These are phyloP conservation scores for Rhinogobio ventralis DNA, from an alignment of 2,797 vertebrate species.

Conservation along the genomic window DNA sequence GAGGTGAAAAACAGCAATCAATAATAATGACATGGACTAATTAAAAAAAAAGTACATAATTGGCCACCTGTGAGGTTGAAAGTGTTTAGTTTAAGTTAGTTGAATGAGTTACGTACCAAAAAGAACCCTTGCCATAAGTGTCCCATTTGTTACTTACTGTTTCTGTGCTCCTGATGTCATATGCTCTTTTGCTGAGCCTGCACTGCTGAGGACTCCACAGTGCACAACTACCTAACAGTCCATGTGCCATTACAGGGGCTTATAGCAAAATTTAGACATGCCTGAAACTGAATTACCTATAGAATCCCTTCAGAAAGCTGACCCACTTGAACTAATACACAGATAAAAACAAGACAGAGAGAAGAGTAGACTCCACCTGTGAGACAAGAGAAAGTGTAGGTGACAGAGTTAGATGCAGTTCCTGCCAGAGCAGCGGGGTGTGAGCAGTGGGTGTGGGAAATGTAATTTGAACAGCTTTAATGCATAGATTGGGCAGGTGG, in stretches of 20 bases:
- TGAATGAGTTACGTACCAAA: not conserved
- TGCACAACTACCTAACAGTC: not conserved
- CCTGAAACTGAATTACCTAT: constrained; percentile 17
- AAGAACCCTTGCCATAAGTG: not conserved
- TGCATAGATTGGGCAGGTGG: constrained; percentile 23
- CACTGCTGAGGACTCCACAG: not conserved
- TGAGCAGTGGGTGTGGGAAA: constrained; percentile 34
- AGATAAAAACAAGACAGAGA: not conserved
- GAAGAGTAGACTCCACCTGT: constrained; percentile 6
- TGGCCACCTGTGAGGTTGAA: not conserved
- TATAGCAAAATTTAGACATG: constrained; percentile 1
- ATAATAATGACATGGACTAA: not conserved
- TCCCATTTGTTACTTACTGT: not conserved
- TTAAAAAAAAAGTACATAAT: not conserved
- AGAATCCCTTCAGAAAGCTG: constrained; percentile 10
- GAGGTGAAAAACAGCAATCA: not conserved
- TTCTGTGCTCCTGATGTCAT: not conserved
- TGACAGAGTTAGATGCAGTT: constrained; percentile 23
- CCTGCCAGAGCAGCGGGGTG: not conserved
- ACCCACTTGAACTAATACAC: constrained; percentile 3
- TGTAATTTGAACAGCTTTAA: constrained; percentile 48
- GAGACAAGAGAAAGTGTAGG: constrained; percentile 8
- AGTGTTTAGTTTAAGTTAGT: not conserved
- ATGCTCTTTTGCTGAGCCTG: not conserved
- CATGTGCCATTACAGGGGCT: not conserved